Conservation (phyloP, 1,140 invertebrate genomes). For the Odontomachus brunneus region DNA sequence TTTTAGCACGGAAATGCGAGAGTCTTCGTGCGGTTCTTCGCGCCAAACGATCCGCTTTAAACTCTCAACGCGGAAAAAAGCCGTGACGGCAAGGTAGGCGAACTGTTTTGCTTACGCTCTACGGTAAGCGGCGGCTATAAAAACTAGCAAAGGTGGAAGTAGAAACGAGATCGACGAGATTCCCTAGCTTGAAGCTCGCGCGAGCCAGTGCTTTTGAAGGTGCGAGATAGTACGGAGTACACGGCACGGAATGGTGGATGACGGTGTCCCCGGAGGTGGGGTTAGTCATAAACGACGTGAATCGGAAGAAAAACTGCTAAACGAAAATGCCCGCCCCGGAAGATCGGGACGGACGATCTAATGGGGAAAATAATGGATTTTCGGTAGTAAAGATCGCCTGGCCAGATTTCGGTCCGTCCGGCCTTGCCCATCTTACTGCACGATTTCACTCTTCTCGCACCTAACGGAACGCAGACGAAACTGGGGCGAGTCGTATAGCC, state of each 20-base stretch:
- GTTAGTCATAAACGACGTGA: constrained; percentile 83
- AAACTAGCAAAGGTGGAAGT: constrained; percentile 47
- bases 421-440: constrained; percentile 65
- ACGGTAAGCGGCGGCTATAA: constrained; percentile 58
- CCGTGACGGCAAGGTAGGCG: constrained; percentile 10
- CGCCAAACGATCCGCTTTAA: constrained; percentile 65
- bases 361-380: constrained; percentile 85
- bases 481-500: constrained; percentile 24
- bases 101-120: constrained; percentile 66
- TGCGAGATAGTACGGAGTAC: constrained; percentile 61
- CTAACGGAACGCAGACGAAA: not conserved
- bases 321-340: constrained; percentile 82
- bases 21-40: not conserved
- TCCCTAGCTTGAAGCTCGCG: constrained; percentile 41
- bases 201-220: constrained; percentile 48
- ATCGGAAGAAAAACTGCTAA: constrained; percentile 85
- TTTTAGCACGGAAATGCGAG: not conserved
- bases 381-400: constrained; percentile 83
- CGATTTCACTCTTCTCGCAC: constrained; percentile 52
- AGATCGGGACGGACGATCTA: constrained; percentile 82
- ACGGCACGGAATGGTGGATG: constrained; percentile 57
- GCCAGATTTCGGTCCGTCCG: constrained; percentile 77
- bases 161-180: constrained; percentile 68
- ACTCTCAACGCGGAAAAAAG: constrained; percentile 28
- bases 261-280: constrained; percentile 65